Conservation (phyloP, 2,113 vertebrate species). For the Syngnathus typhle region DNA sequence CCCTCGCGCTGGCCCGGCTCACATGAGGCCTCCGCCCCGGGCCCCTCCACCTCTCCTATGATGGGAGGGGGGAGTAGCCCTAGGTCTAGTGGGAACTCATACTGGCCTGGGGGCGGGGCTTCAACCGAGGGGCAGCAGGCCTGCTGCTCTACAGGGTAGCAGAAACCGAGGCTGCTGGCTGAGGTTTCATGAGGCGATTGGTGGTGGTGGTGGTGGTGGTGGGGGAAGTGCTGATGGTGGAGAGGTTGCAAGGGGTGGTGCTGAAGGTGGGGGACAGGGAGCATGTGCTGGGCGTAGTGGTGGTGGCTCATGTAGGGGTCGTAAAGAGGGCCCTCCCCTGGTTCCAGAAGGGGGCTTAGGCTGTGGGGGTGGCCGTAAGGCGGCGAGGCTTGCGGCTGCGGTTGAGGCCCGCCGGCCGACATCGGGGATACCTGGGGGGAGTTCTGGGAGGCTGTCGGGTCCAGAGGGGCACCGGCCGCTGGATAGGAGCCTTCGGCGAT, state of each 20-base stretch:
- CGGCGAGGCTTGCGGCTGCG: slow-evolving; percentile 58
- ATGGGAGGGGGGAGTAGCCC: slow-evolving; percentile 46
- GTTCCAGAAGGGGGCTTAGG: slow-evolving; percentile 65
- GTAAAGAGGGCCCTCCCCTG: slow-evolving; percentile 57
- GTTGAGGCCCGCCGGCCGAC: slow-evolving; percentile 52
- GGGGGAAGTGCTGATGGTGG: slow-evolving; percentile 22
- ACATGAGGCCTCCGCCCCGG: slow-evolving; percentile 25
- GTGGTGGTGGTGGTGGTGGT: slow-evolving; percentile 26
- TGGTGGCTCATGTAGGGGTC: slow-evolving; percentile 74
- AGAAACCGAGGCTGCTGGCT: slow-evolving; percentile 62
- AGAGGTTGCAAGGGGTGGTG: slow-evolving; percentile 58
- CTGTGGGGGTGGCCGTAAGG: slow-evolving; percentile 58
- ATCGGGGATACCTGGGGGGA: slow-evolving; percentile 72
- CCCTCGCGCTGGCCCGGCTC: slow-evolving; percentile 60
- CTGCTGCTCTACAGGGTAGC: slow-evolving; percentile 68
- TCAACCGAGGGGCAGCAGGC: slow-evolving; percentile 44
- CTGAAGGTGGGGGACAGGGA: slow-evolving; percentile 60
- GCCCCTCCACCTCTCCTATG: slow-evolving; percentile 33
- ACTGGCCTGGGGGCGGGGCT: slow-evolving; percentile 67
- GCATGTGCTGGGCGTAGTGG: slow-evolving; percentile 60
- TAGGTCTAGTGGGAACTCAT: slow-evolving; percentile 73
- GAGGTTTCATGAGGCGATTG: slow-evolving; percentile 44
- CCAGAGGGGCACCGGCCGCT: slow-evolving; percentile 67
- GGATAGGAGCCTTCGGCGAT: slow-evolving; percentile 84
- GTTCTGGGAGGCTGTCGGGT: slow-evolving; percentile 69